Evolutionary conservation across 2,797 vertebrate genomes (phyloP), one percentile per base, ranked within the genome.

Genomic region (Falco biarmicus): DNA sequence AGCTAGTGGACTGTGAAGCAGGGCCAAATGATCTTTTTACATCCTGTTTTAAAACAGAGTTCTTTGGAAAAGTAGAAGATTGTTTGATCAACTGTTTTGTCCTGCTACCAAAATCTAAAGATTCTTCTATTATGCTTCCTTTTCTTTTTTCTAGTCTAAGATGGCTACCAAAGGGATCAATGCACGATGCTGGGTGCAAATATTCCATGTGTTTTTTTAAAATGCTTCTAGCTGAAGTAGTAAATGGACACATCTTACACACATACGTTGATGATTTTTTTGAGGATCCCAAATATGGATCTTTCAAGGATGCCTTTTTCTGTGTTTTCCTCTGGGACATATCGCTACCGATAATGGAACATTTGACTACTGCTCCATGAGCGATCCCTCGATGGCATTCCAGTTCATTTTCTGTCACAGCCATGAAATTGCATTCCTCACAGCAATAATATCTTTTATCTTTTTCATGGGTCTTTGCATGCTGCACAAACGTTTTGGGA

Each of bases 381-480:
- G 98, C 97, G 4, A 98, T 97, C 65, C 98, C 98, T 93, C 98
- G 97, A 95, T 99, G 99, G 89, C 98, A 98, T 97, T 98, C 98
- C 97, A 99, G 98, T 84, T 99, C 98, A 90, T 97, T 98, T 97
- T 98, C 98, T n/a, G 98, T 98, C 93, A 98, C 98, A 57, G 98
- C 98, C 97, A 99, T 98, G 93, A 98, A 98, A 98, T 98, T 98
- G 96, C 98, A 99, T 90, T 99, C 98, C 85, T 99, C 98, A 92
- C 98, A 99, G 95, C 98, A 98, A 89, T 98, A 99, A 69, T 99
- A 99, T 93, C 98, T 98, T 97, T 98, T 99, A 94, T 99, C 98
- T 97, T 99, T 99, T 94, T 99, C 98, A 47, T 98, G 98, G 29
- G 98, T 98, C 97, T 98, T 99, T 94, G 98, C 98, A 75, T 98